phyloP scores from a whole-genome alignment of 1,140 invertebrate genomes.

The Drosophila yakuba region DNA sequence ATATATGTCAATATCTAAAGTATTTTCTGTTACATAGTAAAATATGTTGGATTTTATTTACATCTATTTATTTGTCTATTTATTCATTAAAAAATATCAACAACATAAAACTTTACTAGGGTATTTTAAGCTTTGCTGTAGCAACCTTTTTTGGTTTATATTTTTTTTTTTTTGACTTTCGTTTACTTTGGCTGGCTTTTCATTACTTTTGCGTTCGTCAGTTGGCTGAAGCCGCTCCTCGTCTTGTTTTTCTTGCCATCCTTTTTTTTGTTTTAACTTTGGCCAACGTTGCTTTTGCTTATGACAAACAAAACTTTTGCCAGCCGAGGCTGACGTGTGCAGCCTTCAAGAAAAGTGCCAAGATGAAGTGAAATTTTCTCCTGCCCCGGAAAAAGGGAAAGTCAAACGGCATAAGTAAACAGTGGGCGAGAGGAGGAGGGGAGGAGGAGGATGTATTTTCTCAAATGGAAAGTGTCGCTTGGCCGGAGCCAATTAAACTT shows the following conservation, averaged over 20 bases:
- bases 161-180: conserved; percentile 29
- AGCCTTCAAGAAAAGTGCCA: conserved; percentile 70
- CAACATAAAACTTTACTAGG: neutral
- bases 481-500: conserved; percentile 63
- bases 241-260: conserved; percentile 25
- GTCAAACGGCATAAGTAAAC: conserved; percentile 81
- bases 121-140: conserved; percentile 11
- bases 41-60: neutral
- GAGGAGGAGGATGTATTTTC: neutral
- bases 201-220: conserved; percentile 69
- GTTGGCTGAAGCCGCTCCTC: conserved; percentile 45
- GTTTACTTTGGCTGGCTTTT: conserved; percentile 61
- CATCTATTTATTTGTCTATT: neutral
- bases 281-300: conserved; percentile 57
- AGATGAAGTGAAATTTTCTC: conserved; percentile 63
- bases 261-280: conserved; percentile 45
- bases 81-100: neutral
- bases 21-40: neutral
- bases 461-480: conserved; percentile 54
- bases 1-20: neutral
- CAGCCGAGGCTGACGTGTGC: conserved; percentile 63
- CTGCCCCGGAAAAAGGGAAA: conserved; percentile 65
- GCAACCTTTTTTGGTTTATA: conserved; percentile 5
- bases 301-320: conserved; percentile 75
- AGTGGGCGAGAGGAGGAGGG: conserved; percentile 7